Percentiles rank a stretch among this genome's conserved stretches.
Conservation (phyloP, 2,113 vertebrate genomes). For the Neotragus pygmaeus region DNA sequence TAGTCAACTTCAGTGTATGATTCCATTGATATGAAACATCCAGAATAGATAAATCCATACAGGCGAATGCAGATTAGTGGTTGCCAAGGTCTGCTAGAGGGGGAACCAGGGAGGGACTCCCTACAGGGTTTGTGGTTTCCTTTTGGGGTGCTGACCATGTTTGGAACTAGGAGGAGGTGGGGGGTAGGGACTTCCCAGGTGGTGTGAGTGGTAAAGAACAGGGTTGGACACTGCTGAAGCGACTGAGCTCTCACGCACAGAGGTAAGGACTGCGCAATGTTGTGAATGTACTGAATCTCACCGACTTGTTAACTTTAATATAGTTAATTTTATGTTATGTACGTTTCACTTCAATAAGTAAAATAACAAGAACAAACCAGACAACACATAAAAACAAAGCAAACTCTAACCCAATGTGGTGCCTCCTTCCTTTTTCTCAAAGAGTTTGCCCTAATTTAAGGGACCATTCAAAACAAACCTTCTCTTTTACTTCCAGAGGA, state of each 20-base stretch:
- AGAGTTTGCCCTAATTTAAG: background rate
- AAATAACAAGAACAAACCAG: background rate
- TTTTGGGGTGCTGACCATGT: background rate
- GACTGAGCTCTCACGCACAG: background rate
- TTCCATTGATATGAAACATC: background rate
- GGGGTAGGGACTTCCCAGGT: background rate
- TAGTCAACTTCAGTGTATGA: background rate
- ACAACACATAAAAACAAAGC: background rate
- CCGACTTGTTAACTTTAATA: background rate
- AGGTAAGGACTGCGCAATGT: background rate
- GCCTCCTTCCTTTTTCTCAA: background rate
- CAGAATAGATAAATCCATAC: background rate
- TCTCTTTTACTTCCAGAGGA: background rate
- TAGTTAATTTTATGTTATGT: background rate
- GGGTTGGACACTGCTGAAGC: rapidly evolving
- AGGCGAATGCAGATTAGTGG: background rate
- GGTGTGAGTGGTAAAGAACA: background rate
- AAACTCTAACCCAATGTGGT: background rate
- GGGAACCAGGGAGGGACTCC: background rate
- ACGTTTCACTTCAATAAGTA: background rate
- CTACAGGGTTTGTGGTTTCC: background rate
- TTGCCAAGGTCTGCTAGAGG: background rate
- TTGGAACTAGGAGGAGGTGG: background rate
- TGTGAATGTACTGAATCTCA: background rate
- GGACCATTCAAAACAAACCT: background rate